phyloP scores from a whole-genome alignment of 2,797 vertebrate genomes.

The Cirrhinus molitorella region DNA sequence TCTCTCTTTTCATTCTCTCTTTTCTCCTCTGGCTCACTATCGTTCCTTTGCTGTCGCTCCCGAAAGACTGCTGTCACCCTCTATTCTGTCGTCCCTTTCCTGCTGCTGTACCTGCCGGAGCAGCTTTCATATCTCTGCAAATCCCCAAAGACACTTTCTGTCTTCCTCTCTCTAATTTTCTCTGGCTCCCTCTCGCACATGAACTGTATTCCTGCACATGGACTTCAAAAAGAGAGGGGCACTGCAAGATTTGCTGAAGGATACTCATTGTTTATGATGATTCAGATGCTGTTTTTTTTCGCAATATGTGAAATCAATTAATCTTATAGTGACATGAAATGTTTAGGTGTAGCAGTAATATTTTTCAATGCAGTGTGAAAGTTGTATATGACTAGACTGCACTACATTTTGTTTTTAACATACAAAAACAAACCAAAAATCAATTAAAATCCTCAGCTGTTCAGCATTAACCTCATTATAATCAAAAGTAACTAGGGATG shows the following conservation, averaged over 20 bases:
- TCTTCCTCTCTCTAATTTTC: slow-evolving; percentile 28
- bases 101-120: slow-evolving; percentile 27
- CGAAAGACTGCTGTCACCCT: slow-evolving; percentile 33
- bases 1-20: slow-evolving; percentile 8
- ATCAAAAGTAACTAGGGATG: not conserved
- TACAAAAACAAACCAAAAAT: not conserved
- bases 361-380: not conserved
- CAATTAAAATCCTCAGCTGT: not conserved
- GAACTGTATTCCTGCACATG: not conserved
- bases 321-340: not conserved
- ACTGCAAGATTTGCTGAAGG: slow-evolving; percentile 10
- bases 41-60: slow-evolving; percentile 2
- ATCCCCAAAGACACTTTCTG: slow-evolving; percentile 29
- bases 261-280: not conserved
- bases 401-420: not conserved
- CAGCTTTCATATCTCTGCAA: slow-evolving; percentile 38
- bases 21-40: slow-evolving; percentile 15
- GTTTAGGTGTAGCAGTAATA: not conserved
- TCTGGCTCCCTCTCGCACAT: not conserved
- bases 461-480: not conserved
- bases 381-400: not conserved
- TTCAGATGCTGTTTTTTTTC: not conserved
- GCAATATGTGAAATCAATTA: not conserved
- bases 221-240: slow-evolving; percentile 19
- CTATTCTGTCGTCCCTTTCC: slow-evolving; percentile 4